A percentile compares a stretch with the other conserved stretches of the same genome.
Conservation (phyloP, 2,113 vertebrate species). For the Ammospiza nelsoni region DNA sequence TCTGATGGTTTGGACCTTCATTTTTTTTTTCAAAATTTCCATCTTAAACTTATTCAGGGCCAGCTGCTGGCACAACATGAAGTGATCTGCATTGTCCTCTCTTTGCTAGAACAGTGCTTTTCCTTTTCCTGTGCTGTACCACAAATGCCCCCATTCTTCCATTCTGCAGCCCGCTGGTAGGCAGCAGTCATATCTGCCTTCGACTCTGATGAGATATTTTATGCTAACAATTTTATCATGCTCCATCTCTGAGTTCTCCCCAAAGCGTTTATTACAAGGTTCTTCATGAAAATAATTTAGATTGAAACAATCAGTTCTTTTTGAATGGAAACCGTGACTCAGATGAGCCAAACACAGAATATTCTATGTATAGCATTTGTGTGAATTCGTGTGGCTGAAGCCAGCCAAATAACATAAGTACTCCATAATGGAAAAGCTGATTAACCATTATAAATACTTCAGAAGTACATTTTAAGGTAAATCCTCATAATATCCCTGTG, state of each 20-base stretch:
- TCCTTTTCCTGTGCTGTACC: slow-evolving; percentile 5
- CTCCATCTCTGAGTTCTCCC: neutral
- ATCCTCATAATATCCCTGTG: slow-evolving; percentile 4
- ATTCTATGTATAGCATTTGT: slow-evolving; percentile 60
- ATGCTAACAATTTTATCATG: slow-evolving; percentile 7
- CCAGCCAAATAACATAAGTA: slow-evolving; percentile 46
- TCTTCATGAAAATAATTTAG: slow-evolving; percentile 36
- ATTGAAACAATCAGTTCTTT: slow-evolving; percentile 41
- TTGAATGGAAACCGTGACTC: slow-evolving; percentile 50
- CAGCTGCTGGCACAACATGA: slow-evolving; percentile 9
- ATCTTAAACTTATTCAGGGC: neutral
- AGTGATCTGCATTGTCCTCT: slow-evolving; percentile 10
- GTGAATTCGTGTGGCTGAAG: slow-evolving; percentile 23
- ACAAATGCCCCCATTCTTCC: slow-evolving; percentile 19
- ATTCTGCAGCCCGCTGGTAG: neutral
- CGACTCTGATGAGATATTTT: neutral
- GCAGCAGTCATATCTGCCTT: neutral
- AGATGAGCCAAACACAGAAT: slow-evolving; percentile 56
- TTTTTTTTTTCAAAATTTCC: neutral
- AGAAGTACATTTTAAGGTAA: slow-evolving; percentile 46
- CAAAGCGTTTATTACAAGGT: neutral
- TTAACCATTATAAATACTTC: slow-evolving; percentile 45
- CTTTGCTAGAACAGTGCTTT: slow-evolving; percentile 7
- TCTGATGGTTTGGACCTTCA: neutral
- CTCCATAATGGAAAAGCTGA: slow-evolving; percentile 62